Evolutionary conservation across 2,113 vertebrate genomes (phyloP).

Genomic region (Lucifuga dentata): DNA sequence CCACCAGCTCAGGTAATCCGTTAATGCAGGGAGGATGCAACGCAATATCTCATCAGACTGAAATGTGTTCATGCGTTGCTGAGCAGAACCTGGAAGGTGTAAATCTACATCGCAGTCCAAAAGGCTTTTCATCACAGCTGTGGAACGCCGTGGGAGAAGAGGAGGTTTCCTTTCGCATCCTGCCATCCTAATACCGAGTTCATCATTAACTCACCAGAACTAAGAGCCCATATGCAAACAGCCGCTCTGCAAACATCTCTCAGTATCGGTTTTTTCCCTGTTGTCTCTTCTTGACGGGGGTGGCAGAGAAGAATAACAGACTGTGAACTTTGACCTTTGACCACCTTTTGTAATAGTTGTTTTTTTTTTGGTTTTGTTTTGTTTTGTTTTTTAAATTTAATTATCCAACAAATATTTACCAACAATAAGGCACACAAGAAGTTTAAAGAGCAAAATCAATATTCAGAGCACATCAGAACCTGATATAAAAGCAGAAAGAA

Average conservation of each 20-base stretch:
- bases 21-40: slow-evolving; percentile 40
- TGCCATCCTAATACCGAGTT: slow-evolving; percentile 35
- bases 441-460: too few relatives aligned
- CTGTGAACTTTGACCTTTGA: slow-evolving; percentile 50
- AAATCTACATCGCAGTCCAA: slow-evolving; percentile 30
- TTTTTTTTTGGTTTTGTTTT: too few relatives aligned
- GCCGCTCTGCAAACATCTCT: slow-evolving; percentile 69
- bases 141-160: slow-evolving; percentile 34
- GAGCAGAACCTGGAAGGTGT: slow-evolving; percentile 28
- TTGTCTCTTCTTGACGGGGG: slow-evolving; percentile 26
- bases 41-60: slow-evolving; percentile 12
- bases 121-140: slow-evolving; percentile 24
- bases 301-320: slow-evolving; percentile 31
- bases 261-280: slow-evolving; percentile 48
- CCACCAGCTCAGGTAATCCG: slow-evolving; percentile 46
- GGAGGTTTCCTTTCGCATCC: slow-evolving; percentile 21
- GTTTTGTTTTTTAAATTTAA: too few relatives aligned
- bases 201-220: slow-evolving; percentile 64
- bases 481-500: too few relatives aligned
- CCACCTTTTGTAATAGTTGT: slow-evolving; percentile 1
- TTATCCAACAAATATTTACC: too few relatives aligned
- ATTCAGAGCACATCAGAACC: too few relatives aligned
- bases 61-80: slow-evolving; percentile 18
- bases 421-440: too few relatives aligned
- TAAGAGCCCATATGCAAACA: slow-evolving; percentile 57